Evolutionary conservation across 2,113 vertebrate species (phyloP).

Genomic region (Nothocercus nigrocapillus): DNA sequence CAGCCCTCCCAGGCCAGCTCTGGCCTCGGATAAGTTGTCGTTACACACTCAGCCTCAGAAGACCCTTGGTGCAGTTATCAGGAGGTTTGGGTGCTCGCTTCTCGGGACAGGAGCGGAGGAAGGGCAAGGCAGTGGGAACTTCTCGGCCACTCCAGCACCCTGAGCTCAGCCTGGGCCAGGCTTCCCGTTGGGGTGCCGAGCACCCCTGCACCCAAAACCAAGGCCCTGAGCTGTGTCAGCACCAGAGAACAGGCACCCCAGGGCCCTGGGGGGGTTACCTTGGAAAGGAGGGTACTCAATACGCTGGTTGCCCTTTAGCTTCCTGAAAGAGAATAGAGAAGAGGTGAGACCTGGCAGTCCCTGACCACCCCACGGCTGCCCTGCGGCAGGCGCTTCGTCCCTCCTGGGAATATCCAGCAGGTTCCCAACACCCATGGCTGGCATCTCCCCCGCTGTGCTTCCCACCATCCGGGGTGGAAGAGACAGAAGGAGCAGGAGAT

Average conservation of each 20-base stretch:
- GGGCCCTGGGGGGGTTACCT: neutral
- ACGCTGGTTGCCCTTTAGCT: neutral
- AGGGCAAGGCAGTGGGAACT: neutral
- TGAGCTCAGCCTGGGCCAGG: too few relatives aligned
- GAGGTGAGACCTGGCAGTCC: neutral
- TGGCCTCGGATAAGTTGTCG: fast-evolving
- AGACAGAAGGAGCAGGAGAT: neutral
- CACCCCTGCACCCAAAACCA: neutral
- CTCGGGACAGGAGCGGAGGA: neutral
- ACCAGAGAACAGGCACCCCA: fast-evolving
- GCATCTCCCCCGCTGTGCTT: fast-evolving
- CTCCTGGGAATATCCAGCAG: neutral
- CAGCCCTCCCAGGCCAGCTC: fast-evolving
- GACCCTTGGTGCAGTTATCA: neutral
- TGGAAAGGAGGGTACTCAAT: neutral
- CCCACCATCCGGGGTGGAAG: fast-evolving
- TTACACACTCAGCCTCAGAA: neutral
- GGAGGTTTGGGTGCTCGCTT: neutral
- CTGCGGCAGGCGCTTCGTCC: neutral
- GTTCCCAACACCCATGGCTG: neutral
- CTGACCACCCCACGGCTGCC: neutral
- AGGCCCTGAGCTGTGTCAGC: neutral
- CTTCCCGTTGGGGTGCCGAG: neutral
- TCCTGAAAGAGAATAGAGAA: neutral
- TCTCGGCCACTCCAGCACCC: too few relatives aligned